Base-by-base conservation (phyloP, 2,888 invertebrate species). In the Coelogynopora nodosa region DNA sequence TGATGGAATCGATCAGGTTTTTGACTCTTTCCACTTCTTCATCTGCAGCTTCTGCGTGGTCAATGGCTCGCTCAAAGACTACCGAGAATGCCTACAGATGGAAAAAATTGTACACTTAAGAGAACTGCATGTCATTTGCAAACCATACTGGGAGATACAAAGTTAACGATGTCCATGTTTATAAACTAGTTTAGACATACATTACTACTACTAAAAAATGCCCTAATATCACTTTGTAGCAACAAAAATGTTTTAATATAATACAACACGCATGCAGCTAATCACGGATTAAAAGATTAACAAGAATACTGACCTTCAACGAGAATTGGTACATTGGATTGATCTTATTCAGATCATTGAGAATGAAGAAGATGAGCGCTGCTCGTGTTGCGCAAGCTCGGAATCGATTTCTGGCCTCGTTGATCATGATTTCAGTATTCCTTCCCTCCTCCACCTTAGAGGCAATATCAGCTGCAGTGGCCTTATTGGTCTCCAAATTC, bases 271-370 rank as follows among this genome's bases (percentile, higher is more conserved):
- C n/a, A n/a, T n/a, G n/a, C n/a, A n/a, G n/a, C n/a, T n/a, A n/a
- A n/a, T n/a, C n/a, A n/a, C n/a, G n/a, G n/a, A n/a, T n/a, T n/a
- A n/a, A n/a, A n/a, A n/a, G n/a, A n/a, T n/a, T n/a, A 23, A 26
- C 0, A 83, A 28, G 26, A 26, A 5, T 0, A 27, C 67, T 28
- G 0, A 86, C 86, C 81, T 96, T 90, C 88, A 98, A 93, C 18
- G 97, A 97, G 92, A 98, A 98, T 91, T 97, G 97, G 92, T 98
- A 98, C 90, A 98, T 97, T 0, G 97, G 97, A 93, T 97, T 97
- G 88, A 98, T 97, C 49, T 96, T 97, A 92, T 97, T 96, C 87
- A 98, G 93, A 89, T 98, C 97, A 90, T 97, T 97, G 74, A 98
- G 93, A 89, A 98, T 97, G 90, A 98, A 98, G 92, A 98, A 98